Percentiles rank a stretch among this genome's conserved stretches.
Conservation (phyloP, 1,140 invertebrate genomes). For the Calliopsis andreniformis region DNA sequence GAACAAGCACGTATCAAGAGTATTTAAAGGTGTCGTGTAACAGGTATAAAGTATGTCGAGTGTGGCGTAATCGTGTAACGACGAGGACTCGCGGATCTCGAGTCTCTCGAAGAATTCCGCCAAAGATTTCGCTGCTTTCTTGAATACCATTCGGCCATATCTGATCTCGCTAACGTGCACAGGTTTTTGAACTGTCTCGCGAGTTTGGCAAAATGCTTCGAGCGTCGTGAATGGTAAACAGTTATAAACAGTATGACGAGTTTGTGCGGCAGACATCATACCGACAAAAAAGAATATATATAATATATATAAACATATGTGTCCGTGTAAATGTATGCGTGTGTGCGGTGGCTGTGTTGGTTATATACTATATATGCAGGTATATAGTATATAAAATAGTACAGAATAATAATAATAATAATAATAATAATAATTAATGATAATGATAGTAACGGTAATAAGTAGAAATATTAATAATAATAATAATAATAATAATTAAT, state of each 20-base stretch:
- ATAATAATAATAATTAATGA: conserved; percentile 52
- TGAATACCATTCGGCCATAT: no score
- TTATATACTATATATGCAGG: conserved; percentile 62
- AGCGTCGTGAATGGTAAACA: conserved; percentile 48
- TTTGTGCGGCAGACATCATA: conserved; percentile 62
- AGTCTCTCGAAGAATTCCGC: conserved; percentile 70
- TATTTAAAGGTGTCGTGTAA: conserved; percentile 34
- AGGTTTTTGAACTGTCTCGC: no score
- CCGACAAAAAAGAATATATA: conserved; percentile 52
- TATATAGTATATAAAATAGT: conserved; percentile 67
- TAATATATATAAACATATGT: conserved; percentile 35
- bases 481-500: conserved; percentile 73
- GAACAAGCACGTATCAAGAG: conserved; percentile 71
- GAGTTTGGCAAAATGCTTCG: conserved; percentile 58
- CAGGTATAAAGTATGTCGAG: conserved; percentile 63
- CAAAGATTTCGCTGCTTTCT: conserved; percentile 36
- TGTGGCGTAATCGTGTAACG: conserved; percentile 14
- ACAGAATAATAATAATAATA: conserved; percentile 62
- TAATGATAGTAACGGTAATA: conserved; percentile 46
- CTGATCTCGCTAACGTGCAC: no score
- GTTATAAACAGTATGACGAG: conserved; percentile 45
- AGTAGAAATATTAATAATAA: conserved; percentile 63
- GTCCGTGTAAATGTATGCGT: neutral
- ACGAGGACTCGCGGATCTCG: conserved; percentile 33
- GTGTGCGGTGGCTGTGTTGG: neutral